These are phyloP conservation scores for Magallana gigas DNA, from an alignment of 1,140 invertebrate species.

Conservation along the genomic window DNA sequence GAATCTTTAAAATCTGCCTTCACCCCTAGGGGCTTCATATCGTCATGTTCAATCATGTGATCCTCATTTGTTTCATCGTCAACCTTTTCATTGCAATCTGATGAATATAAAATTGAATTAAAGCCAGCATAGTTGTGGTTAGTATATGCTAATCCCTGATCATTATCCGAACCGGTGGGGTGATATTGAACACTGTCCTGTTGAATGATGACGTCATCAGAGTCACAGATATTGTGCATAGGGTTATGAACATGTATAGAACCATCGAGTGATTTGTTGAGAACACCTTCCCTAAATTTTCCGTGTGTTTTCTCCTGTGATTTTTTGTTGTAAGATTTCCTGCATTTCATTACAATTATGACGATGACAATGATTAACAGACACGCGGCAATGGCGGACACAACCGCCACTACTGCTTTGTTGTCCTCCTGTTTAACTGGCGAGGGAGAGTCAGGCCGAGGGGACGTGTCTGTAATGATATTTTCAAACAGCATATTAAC, in stretches of 20 bases:
- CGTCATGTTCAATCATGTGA: conserved; percentile 12
- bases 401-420: background rate
- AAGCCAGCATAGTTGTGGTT: background rate
- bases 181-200: conserved; percentile 24
- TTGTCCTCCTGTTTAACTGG: background rate
- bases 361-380: background rate
- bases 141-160: background rate
- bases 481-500: background rate
- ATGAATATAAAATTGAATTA: conserved; percentile 9
- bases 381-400: background rate
- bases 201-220: background rate
- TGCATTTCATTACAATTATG: conserved; percentile 15
- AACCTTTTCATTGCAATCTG: background rate
- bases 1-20: background rate
- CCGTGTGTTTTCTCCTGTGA: background rate
- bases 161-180: background rate
- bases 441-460: background rate
- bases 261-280: background rate
- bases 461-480: background rate
- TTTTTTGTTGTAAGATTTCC: background rate
- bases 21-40: background rate
- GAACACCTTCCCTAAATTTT: background rate
- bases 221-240: background rate
- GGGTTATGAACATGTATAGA: conserved; percentile 29
- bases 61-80: conserved; percentile 11